Conservation (phyloP, 2,888 invertebrate genomes). For the Itoplectis maculator region DNA sequence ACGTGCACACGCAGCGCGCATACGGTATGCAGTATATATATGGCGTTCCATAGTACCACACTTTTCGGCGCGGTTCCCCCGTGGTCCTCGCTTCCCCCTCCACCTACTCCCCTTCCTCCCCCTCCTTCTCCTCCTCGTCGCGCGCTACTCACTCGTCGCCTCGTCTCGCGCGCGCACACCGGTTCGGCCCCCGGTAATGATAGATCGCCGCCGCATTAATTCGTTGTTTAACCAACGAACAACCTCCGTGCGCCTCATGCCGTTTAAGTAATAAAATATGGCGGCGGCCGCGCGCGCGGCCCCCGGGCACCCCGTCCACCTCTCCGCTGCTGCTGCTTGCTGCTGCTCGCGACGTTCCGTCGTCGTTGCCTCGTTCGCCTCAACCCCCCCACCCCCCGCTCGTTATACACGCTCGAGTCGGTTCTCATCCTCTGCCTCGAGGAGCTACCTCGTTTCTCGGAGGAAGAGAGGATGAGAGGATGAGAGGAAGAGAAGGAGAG, state of each 20-base stretch:
- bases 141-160: constrained; percentile 71
- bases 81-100: constrained; percentile 17
- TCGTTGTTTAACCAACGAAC: constrained; percentile 81
- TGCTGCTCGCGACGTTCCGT: constrained; percentile 64
- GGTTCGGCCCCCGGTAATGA: constrained; percentile 76
- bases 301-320: constrained; percentile 42
- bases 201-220: constrained; percentile 80
- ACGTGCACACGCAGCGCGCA: constrained; percentile 20
- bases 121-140: constrained; percentile 7
- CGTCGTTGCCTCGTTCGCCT: constrained; percentile 49
- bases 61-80: constrained; percentile 26
- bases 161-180: constrained; percentile 63
- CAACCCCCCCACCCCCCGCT: constrained; percentile 40
- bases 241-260: constrained; percentile 77
- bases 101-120: not conserved
- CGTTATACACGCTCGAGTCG: constrained; percentile 34
- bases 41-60: no score
- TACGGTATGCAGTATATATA: constrained; percentile 6
- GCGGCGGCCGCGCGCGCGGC: constrained; percentile 73
- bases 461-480: not conserved
- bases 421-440: constrained; percentile 18
- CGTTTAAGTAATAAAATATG: constrained; percentile 81
- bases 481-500: no score
- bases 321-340: no score
- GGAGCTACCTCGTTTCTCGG: constrained; percentile 39